Percentiles rank a stretch among this genome's conserved stretches.
These are phyloP conservation scores for Recurvirostra avosetta DNA, from an alignment of 2,113 vertebrate genomes.

Conservation along the genomic window DNA sequence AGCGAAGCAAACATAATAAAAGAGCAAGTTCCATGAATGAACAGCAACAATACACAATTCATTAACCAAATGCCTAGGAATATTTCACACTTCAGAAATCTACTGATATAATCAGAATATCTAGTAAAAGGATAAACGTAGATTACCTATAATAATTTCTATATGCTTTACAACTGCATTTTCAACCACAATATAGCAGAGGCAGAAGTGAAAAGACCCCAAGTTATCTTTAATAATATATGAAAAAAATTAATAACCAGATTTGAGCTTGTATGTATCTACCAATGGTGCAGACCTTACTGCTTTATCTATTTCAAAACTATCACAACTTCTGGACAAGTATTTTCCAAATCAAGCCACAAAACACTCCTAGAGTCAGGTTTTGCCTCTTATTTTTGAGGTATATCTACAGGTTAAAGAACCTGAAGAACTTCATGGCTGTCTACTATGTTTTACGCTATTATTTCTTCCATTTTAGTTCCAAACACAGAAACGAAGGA, in stretches of 20 bases:
- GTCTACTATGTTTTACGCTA: not conserved
- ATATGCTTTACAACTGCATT: conserved; percentile 28
- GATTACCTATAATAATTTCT: conserved; percentile 25
- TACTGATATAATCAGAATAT: conserved; percentile 62
- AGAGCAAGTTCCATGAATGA: conserved; percentile 78
- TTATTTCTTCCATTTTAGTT: not conserved
- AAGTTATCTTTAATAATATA: not conserved
- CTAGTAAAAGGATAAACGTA: conserved; percentile 47
- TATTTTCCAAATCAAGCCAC: not conserved
- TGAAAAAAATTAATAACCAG: not conserved
- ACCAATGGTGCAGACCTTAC: rapidly evolving
- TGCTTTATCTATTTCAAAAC: not conserved
- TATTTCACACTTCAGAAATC: conserved; percentile 75
- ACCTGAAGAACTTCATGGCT: not conserved
- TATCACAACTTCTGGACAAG: not conserved
- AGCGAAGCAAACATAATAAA: conserved; percentile 77
- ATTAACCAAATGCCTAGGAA: conserved; percentile 73
- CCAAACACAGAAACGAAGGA: not conserved
- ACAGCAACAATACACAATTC: conserved; percentile 74
- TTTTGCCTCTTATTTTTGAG: not conserved
- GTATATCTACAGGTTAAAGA: rapidly evolving
- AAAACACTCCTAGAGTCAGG: not conserved
- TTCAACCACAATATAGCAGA: not conserved
- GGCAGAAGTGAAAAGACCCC: not conserved
- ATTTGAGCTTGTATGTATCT: not conserved